Percentiles rank a stretch among this genome's conserved stretches.
Conservation (phyloP, 2,113 vertebrate species). For the Nestor notabilis region DNA sequence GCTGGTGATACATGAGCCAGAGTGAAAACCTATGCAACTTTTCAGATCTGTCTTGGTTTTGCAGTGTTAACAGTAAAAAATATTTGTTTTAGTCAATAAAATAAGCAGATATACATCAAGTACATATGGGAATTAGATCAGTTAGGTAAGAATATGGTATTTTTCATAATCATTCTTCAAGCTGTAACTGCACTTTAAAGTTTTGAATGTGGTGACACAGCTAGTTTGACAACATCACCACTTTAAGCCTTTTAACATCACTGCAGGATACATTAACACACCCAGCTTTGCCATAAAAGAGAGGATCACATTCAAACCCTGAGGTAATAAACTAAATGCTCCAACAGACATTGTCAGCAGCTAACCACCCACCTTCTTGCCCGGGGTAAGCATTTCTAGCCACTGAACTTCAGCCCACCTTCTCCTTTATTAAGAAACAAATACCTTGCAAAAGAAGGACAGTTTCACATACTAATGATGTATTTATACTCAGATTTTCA, state of each 20-base stretch:
- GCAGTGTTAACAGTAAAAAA: neutral
- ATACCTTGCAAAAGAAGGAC: neutral
- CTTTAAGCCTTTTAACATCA: slow-evolving; percentile 21
- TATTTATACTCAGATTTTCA: neutral
- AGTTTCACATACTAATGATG: neutral
- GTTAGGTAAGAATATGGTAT: neutral
- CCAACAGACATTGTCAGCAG: neutral
- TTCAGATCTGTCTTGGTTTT: neutral
- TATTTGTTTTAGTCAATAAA: neutral
- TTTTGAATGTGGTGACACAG: slow-evolving; percentile 18
- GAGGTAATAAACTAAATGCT: neutral
- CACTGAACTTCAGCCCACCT: neutral
- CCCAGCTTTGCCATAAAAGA: neutral
- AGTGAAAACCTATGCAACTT: neutral
- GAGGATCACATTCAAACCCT: neutral
- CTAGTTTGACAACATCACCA: neutral
- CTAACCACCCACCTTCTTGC: neutral
- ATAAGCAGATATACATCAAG: neutral
- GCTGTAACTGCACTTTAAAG: neutral
- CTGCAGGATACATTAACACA: neutral
- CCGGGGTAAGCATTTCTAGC: neutral
- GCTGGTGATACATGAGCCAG: neutral
- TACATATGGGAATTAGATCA: neutral
- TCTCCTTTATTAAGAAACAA: neutral
- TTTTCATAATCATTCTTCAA: neutral